These are phyloP conservation scores for Channa striata DNA, from an alignment of 2,797 vertebrate species.

Conservation along the genomic window DNA sequence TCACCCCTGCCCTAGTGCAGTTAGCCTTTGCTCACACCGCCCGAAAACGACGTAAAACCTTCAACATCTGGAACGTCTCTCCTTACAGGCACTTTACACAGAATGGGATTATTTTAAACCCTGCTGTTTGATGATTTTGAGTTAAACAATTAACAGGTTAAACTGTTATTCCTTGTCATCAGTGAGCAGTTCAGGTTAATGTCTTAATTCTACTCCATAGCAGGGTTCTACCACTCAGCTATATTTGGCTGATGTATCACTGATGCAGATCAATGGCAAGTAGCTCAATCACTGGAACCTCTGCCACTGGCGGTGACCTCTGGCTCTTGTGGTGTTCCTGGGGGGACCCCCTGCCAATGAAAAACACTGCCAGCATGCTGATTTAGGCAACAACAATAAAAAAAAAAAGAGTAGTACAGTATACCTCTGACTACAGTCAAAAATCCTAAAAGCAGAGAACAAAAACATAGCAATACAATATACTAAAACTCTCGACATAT, in stretches of 20 bases:
- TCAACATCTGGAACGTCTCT: constrained; percentile 10
- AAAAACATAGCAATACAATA: background rate
- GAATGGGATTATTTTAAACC: background rate
- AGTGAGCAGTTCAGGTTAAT: constrained; percentile 15
- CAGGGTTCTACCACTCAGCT: constrained; percentile 31
- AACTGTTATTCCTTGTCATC: background rate
- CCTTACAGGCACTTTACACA: background rate
- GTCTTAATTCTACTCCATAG: constrained; percentile 16
- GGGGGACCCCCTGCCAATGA: constrained; percentile 42
- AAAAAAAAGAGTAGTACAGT: no score
- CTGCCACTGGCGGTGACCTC: constrained; percentile 72
- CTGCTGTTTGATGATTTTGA: constrained; percentile 10
- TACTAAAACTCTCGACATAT: constrained; percentile 9
- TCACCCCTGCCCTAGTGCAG: constrained; percentile 7
- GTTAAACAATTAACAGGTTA: constrained; percentile 17
- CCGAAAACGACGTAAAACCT: constrained; percentile 1
- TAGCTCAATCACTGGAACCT: constrained; percentile 54
- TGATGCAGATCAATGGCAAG: constrained; percentile 60
- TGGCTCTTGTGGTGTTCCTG: constrained; percentile 47
- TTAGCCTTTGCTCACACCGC: constrained; percentile 25
- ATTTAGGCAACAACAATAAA: constrained; percentile 30
- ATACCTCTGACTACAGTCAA: constrained; percentile 49
- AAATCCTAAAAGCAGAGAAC: constrained; percentile 37
- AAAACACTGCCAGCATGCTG: constrained; percentile 55
- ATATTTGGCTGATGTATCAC: constrained; percentile 56